These are phyloP conservation scores for Danaus chrysippus DNA, from an alignment of 2,888 invertebrate genomes.

Conservation along the genomic window DNA sequence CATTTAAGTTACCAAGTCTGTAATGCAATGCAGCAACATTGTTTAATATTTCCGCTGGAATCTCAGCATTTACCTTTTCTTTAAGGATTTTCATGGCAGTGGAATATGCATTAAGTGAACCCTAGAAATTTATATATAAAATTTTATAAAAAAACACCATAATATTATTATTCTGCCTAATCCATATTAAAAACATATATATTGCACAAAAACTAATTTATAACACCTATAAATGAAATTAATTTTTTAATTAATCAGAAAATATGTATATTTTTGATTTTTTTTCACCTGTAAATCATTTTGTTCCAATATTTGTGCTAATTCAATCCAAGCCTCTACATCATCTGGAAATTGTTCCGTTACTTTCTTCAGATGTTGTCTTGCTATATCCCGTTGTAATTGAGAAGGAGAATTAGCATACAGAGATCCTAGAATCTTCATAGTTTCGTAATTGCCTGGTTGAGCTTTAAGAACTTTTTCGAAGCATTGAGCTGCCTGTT, in stretches of 20 bases:
- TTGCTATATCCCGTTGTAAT: slow-evolving; percentile 94
- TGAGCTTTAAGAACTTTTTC: slow-evolving; percentile 98
- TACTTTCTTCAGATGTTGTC: slow-evolving; percentile 95
- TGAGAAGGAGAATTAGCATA: slow-evolving; percentile 95
- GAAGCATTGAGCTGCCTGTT: slow-evolving; percentile 97
- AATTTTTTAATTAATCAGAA: neutral
- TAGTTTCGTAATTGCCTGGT: slow-evolving; percentile 99
- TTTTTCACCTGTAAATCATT: slow-evolving; percentile 85
- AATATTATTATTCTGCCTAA: neutral
- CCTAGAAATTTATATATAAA: slow-evolving; percentile 57
- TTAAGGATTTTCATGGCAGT: slow-evolving; percentile 95
- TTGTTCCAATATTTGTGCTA: slow-evolving; percentile 98
- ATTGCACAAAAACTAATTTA: too few species aligned
- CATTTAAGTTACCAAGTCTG: slow-evolving; percentile 90
- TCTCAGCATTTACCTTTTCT: slow-evolving; percentile 95
- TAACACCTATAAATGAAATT: too few species aligned
- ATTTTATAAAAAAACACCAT: slow-evolving; percentile 6
- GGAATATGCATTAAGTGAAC: slow-evolving; percentile 93
- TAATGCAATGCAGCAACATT: slow-evolving; percentile 97
- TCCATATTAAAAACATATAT: too few species aligned
- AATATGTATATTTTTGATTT: neutral
- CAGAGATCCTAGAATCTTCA: slow-evolving; percentile 98
- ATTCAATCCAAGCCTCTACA: slow-evolving; percentile 99
- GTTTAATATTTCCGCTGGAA: slow-evolving; percentile 98
- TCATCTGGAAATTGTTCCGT: slow-evolving; percentile 99